Percentiles rank a stretch among this genome's conserved stretches.
Evolutionary conservation across 2,888 invertebrate genomes (phyloP).

Genomic region (Nasonovia ribisnigri): DNA sequence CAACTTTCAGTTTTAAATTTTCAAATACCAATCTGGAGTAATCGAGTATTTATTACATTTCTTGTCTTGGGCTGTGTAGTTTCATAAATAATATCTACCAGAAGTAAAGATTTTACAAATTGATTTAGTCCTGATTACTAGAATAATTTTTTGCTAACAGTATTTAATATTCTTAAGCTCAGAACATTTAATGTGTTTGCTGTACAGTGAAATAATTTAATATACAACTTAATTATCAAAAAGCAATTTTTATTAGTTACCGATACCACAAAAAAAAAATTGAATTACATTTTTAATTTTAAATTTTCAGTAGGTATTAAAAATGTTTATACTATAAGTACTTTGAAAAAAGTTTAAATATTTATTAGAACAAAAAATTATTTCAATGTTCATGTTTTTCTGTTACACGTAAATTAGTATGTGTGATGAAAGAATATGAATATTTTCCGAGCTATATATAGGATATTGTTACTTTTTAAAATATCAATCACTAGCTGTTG

Average conservation of each 20-base stretch:
- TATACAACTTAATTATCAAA: background rate
- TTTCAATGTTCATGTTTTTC: no score
- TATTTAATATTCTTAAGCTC: background rate
- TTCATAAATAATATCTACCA: background rate
- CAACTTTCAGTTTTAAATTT: background rate
- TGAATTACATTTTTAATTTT: no score
- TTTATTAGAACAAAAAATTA: no score
- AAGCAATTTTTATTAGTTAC: no score
- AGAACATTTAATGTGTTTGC: background rate
- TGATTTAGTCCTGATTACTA: background rate
- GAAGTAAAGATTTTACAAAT: background rate
- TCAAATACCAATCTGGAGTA: background rate
- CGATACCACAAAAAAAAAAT: no score
- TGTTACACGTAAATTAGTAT: background rate
- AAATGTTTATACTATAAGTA: no score
- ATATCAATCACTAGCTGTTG: background rate
- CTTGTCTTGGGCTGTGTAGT: background rate
- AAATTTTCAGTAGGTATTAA: no score
- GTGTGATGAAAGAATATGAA: background rate
- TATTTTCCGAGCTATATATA: background rate
- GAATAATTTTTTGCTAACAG: background rate
- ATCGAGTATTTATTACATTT: background rate
- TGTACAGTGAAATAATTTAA: background rate
- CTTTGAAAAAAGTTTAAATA: no score
- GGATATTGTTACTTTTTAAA: background rate